These are phyloP conservation scores for Tenthredo distinguenda DNA, from an alignment of 2,888 invertebrate species.

Conservation along the genomic window DNA sequence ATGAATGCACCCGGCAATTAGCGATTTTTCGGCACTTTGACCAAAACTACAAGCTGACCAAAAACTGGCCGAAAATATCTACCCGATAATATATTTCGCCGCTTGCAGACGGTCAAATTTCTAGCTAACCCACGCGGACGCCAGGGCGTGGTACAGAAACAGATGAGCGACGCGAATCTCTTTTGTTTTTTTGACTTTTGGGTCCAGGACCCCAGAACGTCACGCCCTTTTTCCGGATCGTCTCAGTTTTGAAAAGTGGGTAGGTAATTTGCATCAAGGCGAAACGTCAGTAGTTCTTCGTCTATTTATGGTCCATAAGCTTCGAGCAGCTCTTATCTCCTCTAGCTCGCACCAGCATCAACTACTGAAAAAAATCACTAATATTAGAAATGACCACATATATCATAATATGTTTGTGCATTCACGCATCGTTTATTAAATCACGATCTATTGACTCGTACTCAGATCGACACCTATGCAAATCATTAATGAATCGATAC, in stretches of 20 bases:
- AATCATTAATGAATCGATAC: constrained; percentile 32
- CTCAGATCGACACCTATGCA: neutral
- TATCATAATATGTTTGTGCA: neutral
- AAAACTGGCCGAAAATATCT: constrained; percentile 28
- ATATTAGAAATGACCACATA: neutral
- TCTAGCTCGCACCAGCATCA: neutral
- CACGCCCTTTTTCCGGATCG: constrained; percentile 55
- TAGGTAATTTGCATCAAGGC: constrained; percentile 53
- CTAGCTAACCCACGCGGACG: constrained; percentile 66
- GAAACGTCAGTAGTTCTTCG: constrained; percentile 18
- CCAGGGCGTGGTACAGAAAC: constrained; percentile 70
- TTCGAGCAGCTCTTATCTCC: neutral
- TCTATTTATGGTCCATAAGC: constrained; percentile 16
- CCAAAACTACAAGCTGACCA: constrained; percentile 43
- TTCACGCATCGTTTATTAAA: neutral
- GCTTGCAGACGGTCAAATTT: constrained; percentile 68
- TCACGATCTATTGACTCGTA: neutral
- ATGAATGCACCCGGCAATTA: constrained; percentile 50
- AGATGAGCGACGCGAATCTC: constrained; percentile 69
- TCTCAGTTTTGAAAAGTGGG: constrained; percentile 46
- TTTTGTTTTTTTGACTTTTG: constrained; percentile 56
- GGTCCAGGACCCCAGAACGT: constrained; percentile 20
- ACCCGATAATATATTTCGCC: constrained; percentile 49
- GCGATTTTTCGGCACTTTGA: constrained; percentile 55
- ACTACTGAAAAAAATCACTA: neutral